Conservation (phyloP, 2,113 vertebrate genomes). For the Bungarus multicinctus region DNA sequence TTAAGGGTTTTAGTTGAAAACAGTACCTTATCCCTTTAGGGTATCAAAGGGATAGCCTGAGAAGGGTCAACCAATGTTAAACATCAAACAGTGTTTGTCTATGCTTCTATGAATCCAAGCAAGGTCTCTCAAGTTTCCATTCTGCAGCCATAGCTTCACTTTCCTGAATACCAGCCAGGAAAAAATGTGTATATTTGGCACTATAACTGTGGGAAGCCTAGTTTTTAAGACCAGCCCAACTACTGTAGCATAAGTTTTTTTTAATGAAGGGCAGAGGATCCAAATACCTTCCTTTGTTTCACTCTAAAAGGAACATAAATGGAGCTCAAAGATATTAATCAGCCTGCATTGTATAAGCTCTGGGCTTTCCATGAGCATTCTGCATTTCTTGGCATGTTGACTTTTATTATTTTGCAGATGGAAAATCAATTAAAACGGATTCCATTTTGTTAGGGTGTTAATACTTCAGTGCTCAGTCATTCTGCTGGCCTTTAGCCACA, state of each 20-base stretch:
- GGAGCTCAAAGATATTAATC: slow-evolving; percentile 71
- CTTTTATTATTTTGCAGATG: slow-evolving; percentile 74
- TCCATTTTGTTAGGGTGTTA: slow-evolving; percentile 74
- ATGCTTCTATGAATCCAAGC: slow-evolving; percentile 92
- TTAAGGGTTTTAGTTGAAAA: slow-evolving; percentile 20
- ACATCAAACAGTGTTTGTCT: slow-evolving; percentile 79
- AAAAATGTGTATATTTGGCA: slow-evolving; percentile 90
- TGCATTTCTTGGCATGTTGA: slow-evolving; percentile 66
- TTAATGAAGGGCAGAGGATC: slow-evolving; percentile 69
- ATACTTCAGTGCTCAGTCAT: slow-evolving; percentile 61
- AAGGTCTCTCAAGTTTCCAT: slow-evolving; percentile 92
- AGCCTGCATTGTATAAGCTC: slow-evolving; percentile 70
- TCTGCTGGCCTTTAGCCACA: slow-evolving; percentile 67
- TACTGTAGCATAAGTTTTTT: slow-evolving; percentile 63
- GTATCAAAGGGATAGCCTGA: slow-evolving; percentile 64
- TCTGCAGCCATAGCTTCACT: slow-evolving; percentile 83
- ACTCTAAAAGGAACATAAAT: slow-evolving; percentile 58
- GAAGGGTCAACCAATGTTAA: slow-evolving; percentile 66
- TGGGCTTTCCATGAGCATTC: slow-evolving; percentile 68
- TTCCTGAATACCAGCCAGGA: slow-evolving; percentile 98
- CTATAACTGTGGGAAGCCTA: slow-evolving; percentile 86
- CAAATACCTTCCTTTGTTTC: slow-evolving; percentile 79
- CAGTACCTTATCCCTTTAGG: slow-evolving; percentile 48
- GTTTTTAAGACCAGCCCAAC: slow-evolving; percentile 73
- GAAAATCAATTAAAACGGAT: slow-evolving; percentile 76